These are phyloP conservation scores for Formica exsecta DNA, from an alignment of 1,140 invertebrate species.

Conservation along the genomic window DNA sequence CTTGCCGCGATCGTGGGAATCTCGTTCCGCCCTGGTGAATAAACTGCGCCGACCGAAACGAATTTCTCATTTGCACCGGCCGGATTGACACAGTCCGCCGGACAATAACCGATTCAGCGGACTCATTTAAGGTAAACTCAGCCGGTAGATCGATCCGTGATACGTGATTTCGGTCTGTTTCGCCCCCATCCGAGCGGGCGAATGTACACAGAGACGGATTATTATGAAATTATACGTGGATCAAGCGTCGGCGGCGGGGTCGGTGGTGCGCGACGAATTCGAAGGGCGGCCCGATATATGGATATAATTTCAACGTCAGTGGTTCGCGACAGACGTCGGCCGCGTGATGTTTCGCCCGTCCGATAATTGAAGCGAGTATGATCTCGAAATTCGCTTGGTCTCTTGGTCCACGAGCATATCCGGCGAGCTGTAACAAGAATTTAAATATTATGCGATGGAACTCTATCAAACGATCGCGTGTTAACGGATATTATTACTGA, in stretches of 20 bases:
- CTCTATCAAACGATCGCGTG: not conserved
- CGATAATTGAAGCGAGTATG: slow-evolving; percentile 54
- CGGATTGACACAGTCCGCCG: slow-evolving; percentile 64
- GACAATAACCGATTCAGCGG: slow-evolving; percentile 68
- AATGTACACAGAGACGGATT: slow-evolving; percentile 75
- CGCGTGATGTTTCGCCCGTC: slow-evolving; percentile 53
- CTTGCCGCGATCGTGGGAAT: slow-evolving; percentile 57
- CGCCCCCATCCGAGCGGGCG: slow-evolving; percentile 23
- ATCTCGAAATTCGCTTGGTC: not conserved
- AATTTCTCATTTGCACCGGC: slow-evolving; percentile 68
- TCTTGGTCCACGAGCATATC: slow-evolving; percentile 5
- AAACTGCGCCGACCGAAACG: slow-evolving; percentile 65
- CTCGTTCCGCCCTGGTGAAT: slow-evolving; percentile 53
- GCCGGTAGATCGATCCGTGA: slow-evolving; percentile 66
- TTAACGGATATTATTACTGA: slow-evolving; percentile 30
- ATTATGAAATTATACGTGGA: slow-evolving; percentile 80
- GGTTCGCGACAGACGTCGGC: slow-evolving; percentile 17
- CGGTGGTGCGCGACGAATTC: slow-evolving; percentile 62
- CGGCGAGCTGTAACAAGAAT: slow-evolving; percentile 42
- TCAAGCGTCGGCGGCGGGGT: slow-evolving; percentile 57
- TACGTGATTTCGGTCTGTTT: slow-evolving; percentile 77
- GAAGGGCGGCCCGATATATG: slow-evolving; percentile 40
- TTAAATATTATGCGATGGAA: slow-evolving; percentile 50
- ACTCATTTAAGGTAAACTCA: slow-evolving; percentile 77
- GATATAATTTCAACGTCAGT: slow-evolving; percentile 46